Percentiles rank a stretch among this genome's conserved stretches.
phyloP scores from a whole-genome alignment of 1,140 invertebrate species.

The Euborellia annulipes region DNA sequence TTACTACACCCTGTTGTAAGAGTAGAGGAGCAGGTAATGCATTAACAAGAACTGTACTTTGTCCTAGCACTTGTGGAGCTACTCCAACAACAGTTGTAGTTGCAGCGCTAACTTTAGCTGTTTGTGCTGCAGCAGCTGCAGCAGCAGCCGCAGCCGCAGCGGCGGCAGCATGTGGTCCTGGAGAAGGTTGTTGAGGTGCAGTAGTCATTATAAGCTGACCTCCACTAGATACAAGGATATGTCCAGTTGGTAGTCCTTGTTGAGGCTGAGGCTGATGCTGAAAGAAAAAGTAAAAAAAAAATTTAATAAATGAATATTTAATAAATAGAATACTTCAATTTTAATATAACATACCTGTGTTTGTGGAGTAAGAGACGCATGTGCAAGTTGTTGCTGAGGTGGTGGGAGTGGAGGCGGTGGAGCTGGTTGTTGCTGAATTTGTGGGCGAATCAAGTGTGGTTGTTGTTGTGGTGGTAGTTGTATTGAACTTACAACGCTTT shows the following conservation, averaged over 20 bases:
- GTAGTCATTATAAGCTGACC: constrained; percentile 51
- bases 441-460: constrained; percentile 18
- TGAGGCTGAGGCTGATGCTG: constrained; percentile 3
- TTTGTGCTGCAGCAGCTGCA: constrained; percentile 34
- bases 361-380: constrained; percentile 9
- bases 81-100: constrained; percentile 31
- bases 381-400: constrained; percentile 25
- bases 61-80: constrained; percentile 46
- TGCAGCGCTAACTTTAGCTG: constrained; percentile 24
- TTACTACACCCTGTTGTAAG: constrained; percentile 53
- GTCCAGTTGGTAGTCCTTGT: constrained; percentile 37
- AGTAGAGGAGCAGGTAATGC: constrained; percentile 57
- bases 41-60: constrained; percentile 67
- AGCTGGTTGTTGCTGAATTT: constrained; percentile 12
- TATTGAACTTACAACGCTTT: constrained; percentile 60
- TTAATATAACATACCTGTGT: neutral
- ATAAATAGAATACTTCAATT: no score
- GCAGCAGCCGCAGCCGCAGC: constrained; percentile 46
- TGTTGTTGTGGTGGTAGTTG: constrained; percentile 35
- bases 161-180: neutral
- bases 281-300: neutral
- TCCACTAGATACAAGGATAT: constrained; percentile 55
- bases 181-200: neutral
- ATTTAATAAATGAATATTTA: no score
- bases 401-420: neutral